Conservation (phyloP, 2,113 vertebrate species). For the Calcarius ornatus region DNA sequence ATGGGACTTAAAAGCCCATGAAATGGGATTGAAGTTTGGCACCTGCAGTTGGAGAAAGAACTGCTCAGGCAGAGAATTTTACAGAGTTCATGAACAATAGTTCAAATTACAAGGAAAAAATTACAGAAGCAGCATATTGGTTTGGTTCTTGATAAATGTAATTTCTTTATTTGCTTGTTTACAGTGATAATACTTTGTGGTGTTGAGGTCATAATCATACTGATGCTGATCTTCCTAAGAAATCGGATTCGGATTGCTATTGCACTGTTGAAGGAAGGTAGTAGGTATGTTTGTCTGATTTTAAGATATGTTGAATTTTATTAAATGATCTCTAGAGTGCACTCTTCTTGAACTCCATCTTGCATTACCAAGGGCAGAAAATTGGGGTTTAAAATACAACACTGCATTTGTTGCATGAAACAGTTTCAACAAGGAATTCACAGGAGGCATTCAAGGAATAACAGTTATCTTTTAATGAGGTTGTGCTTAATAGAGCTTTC, state of each 20-base stretch:
- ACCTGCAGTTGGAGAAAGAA: not conserved
- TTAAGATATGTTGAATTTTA: not conserved
- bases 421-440: not conserved
- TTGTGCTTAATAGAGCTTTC: not conserved
- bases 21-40: not conserved
- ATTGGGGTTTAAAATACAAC: not conserved
- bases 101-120: not conserved
- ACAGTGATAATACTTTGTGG: slow-evolving; percentile 86
- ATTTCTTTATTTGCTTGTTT: slow-evolving; percentile 25
- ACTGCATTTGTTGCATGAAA: not conserved
- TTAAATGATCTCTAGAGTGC: not conserved
- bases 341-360: not conserved
- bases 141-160: not conserved
- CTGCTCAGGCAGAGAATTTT: not conserved
- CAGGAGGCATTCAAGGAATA: not conserved
- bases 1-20: not conserved
- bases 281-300: slow-evolving; percentile 80
- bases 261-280: slow-evolving; percentile 89
- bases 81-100: not conserved
- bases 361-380: not conserved
- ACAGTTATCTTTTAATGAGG: not conserved
- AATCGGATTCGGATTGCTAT: slow-evolving; percentile 86
- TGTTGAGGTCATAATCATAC: slow-evolving; percentile 80
- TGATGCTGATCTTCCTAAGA: slow-evolving; percentile 90
- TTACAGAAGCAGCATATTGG: not conserved